Evolutionary conservation across 2,888 invertebrate genomes (phyloP).

Genomic region (Saturnia pavonia): DNA sequence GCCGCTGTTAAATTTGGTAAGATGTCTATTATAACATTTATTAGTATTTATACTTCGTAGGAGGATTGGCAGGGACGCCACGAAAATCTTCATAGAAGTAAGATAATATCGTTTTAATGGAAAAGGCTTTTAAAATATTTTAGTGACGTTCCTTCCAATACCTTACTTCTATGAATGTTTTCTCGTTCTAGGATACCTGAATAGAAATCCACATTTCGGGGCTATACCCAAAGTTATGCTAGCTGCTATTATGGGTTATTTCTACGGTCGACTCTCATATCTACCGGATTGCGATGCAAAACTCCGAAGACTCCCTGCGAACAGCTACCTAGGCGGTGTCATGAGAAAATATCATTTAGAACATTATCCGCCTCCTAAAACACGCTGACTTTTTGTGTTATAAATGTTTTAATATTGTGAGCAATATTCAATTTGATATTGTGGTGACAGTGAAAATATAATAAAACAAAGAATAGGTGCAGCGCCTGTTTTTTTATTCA

Average conservation of each 20-base stretch:
- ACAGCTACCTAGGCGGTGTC: slow-evolving; percentile 85
- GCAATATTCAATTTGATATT: neutral
- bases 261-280: slow-evolving; percentile 89
- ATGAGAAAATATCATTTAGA: slow-evolving; percentile 76
- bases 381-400: slow-evolving; percentile 10
- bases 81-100: slow-evolving; percentile 72
- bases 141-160: slow-evolving; percentile 52
- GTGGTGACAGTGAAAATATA: neutral
- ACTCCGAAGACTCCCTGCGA: slow-evolving; percentile 85
- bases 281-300: slow-evolving; percentile 87
- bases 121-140: slow-evolving; percentile 22
- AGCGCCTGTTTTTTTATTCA: neutral
- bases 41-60: slow-evolving; percentile 11
- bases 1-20: slow-evolving; percentile 85
- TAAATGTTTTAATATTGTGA: slow-evolving; percentile 1
- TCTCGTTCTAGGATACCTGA: slow-evolving; percentile 78
- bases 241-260: slow-evolving; percentile 85
- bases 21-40: slow-evolving; percentile 20
- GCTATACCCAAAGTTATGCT: slow-evolving; percentile 85
- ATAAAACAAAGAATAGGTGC: neutral
- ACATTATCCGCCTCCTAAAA: slow-evolving; percentile 38
- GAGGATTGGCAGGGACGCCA: slow-evolving; percentile 48
- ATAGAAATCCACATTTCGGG: slow-evolving; percentile 84
- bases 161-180: slow-evolving; percentile 77
- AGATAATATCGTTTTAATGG: slow-evolving; percentile 30